Evolutionary conservation across 1,140 invertebrate species (phyloP).

Genomic region (Ceratosolen solmsi): DNA sequence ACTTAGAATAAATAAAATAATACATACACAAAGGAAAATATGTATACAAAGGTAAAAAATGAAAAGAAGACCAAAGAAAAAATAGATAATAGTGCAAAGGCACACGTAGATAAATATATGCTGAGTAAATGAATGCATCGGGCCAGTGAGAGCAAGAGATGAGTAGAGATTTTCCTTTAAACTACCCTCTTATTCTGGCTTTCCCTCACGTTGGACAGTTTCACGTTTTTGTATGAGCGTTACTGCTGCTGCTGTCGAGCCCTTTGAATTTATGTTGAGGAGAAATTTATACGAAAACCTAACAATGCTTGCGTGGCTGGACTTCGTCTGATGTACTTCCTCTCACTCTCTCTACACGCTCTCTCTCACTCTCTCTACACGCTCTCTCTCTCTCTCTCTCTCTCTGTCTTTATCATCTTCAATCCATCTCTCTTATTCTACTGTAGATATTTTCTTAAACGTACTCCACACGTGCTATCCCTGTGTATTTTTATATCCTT

Average conservation of each 20-base stretch:
- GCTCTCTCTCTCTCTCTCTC: not conserved
- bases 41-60: too few relatives aligned
- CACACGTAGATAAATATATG: conserved; percentile 5
- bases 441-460: too few relatives aligned
- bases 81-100: conserved; percentile 21
- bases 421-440: not conserved
- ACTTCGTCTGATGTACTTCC: conserved; percentile 18
- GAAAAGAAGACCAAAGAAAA: too few relatives aligned
- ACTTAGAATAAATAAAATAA: not conserved
- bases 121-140: not conserved
- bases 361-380: not conserved
- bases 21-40: not conserved
- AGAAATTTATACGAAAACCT: conserved; percentile 65
- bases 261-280: conserved; percentile 61
- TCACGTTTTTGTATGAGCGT: conserved; percentile 47
- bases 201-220: conserved; percentile 35
- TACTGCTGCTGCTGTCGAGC: conserved; percentile 36
- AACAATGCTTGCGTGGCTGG: conserved; percentile 56
- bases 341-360: not conserved
- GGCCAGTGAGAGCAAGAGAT: not conserved
- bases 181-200: conserved; percentile 32
- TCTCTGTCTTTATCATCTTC: not conserved
- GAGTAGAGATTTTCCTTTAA: conserved; percentile 35
- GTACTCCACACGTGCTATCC: not conserved
- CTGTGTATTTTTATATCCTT: not conserved